These are phyloP conservation scores for Myotis vivesi DNA, from an alignment of 2,797 vertebrate genomes.

Conservation along the genomic window DNA sequence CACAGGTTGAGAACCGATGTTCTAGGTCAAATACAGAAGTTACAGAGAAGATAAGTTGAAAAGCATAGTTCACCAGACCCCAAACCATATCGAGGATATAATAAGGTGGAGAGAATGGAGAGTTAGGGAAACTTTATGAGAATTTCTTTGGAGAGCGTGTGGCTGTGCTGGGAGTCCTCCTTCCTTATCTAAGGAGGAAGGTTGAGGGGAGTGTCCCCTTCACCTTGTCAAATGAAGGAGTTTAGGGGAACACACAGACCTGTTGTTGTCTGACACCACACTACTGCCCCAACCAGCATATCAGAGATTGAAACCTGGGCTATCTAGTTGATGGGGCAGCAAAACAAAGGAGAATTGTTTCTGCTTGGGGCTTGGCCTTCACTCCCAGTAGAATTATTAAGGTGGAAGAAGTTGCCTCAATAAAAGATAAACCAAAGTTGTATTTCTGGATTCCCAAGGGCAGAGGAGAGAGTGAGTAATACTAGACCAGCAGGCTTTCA, in stretches of 20 bases:
- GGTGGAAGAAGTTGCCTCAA: background rate
- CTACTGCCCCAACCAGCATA: background rate
- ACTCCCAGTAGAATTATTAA: background rate
- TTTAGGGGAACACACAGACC: background rate
- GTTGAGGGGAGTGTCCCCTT: background rate
- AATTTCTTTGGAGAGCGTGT: conserved; percentile 3
- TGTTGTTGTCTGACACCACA: background rate
- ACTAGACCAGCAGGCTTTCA: background rate
- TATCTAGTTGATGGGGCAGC: background rate
- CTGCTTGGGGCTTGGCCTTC: background rate
- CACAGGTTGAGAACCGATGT: no score
- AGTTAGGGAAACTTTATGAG: background rate
- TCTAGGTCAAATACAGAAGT: background rate
- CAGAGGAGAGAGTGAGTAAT: background rate
- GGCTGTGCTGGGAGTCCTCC: background rate
- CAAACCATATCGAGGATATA: background rate
- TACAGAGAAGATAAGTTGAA: conserved; percentile 4
- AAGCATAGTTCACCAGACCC: background rate
- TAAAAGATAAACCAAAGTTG: background rate
- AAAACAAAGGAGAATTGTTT: background rate
- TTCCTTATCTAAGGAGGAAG: background rate
- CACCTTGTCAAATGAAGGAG: background rate
- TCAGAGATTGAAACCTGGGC: background rate
- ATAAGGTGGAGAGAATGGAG: background rate
- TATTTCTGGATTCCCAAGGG: background rate